Conservation (phyloP, 2,113 vertebrate genomes). For the Eudyptes chrysolophus region DNA sequence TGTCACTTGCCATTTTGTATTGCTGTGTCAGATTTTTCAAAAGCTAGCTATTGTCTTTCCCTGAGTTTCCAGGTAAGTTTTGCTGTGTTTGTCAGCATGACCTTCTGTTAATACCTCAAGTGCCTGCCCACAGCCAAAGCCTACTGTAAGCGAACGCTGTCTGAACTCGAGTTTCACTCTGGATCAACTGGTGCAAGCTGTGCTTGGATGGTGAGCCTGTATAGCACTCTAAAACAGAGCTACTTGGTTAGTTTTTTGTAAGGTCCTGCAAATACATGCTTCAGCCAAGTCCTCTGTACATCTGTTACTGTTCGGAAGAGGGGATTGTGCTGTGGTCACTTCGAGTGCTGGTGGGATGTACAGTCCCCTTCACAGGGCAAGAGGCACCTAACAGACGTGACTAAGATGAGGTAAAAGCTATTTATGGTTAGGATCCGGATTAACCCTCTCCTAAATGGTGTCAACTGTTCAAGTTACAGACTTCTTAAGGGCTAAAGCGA, state of each 20-base stretch:
- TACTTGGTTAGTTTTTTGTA: background rate
- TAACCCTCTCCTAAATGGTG: background rate
- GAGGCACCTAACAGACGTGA: background rate
- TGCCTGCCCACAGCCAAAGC: background rate
- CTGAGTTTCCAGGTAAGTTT: background rate
- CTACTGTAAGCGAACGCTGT: background rate
- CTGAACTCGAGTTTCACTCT: background rate
- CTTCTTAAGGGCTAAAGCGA: background rate
- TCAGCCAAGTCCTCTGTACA: background rate
- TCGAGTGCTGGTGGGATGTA: background rate
- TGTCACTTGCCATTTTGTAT: background rate
- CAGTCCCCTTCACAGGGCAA: background rate
- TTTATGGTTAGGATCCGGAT: background rate
- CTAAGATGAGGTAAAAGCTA: background rate
- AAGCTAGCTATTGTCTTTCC: background rate
- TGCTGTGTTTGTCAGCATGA: background rate
- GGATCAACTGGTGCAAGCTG: background rate
- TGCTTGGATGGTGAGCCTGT: fast-evolving
- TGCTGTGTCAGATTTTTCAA: background rate
- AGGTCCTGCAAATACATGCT: background rate
- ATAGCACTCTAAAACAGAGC: background rate
- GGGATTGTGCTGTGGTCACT: background rate
- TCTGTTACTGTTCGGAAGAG: background rate
- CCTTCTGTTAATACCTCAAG: background rate
- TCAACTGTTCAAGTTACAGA: background rate